Evolutionary conservation across 2,888 invertebrate genomes (phyloP), one percentile per base, ranked within the genome.

Genomic region (Melieria omissa): DNA sequence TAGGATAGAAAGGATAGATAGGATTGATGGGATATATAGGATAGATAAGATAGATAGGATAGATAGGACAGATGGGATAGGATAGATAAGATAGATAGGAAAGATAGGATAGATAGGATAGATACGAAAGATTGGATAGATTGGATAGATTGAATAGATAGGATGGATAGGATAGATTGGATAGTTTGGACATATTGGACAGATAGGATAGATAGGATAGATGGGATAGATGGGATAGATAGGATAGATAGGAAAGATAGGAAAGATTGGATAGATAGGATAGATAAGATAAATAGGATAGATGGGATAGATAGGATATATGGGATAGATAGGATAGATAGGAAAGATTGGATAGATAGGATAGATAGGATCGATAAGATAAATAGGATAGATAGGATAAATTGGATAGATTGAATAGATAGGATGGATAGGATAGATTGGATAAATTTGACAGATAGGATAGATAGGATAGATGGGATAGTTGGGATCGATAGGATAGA

Each of bases 41-140:
- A 29, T 29, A 29, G 29, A 29, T 29, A 29, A 29, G 29, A 29
- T 29, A 29, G 49, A 49, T 49, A 47, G 47, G 49, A 49, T 49
- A 49, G 49, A 49, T 49, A 49, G 47, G 49, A 49, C 3, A 49
- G 49, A 49, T 49, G 3, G 49, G 49, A 49, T 49, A 49, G 47
- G 49, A 49, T 49, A 49, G 49, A 49, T 49, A 49, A 10, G 49
- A 49, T 49, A 49, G 49, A 49, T 49, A 49, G 29, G 49, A 49
- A 3, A 49, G 49, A 49, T 49, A 49, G 29, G 49, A 49, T 49
- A 49, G 49, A 49, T 49, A 49, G 29, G 49, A 49, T 49, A 49
- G 49, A 49, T 49, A 49, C 3, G 47, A 29, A 3, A 12, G 49
- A 49, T 49, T 3, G 49, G 29, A 29, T 29, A 12, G 49, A 49